Evolutionary conservation across 1,140 invertebrate species (phyloP).

Genomic region (Brachionus koreanus): DNA sequence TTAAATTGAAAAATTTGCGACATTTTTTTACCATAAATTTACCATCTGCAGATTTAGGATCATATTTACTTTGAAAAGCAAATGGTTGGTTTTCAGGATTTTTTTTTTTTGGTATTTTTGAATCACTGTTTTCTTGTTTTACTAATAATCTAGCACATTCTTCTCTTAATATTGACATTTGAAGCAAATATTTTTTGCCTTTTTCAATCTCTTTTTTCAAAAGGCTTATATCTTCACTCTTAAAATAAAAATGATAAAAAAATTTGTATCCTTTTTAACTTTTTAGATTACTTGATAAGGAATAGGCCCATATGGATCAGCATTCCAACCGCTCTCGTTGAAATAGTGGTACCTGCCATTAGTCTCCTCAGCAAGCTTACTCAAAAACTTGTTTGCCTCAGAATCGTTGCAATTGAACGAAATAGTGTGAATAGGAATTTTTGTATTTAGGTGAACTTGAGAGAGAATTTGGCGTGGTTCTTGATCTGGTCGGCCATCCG

Average conservation of each 20-base stretch:
- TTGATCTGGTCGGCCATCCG: slow-evolving; percentile 58
- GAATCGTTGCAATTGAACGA: slow-evolving; percentile 59
- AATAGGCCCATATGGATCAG: slow-evolving; percentile 49
- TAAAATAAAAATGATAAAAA: slow-evolving; percentile 6
- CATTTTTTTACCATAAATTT: not conserved
- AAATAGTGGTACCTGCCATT: slow-evolving; percentile 57
- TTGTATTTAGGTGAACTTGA: slow-evolving; percentile 54
- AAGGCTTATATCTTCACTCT: slow-evolving; percentile 57
- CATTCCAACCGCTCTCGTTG: slow-evolving; percentile 50
- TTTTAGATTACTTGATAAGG: slow-evolving; percentile 57
- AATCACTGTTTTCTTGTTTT: slow-evolving; percentile 44
- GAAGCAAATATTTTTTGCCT: slow-evolving; percentile 51
- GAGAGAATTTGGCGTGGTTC: slow-evolving; percentile 56
- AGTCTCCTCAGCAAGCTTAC: slow-evolving; percentile 53
- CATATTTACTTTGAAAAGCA: slow-evolving; percentile 43
- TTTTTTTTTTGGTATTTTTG: not conserved
- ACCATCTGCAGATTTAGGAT: slow-evolving; percentile 44
- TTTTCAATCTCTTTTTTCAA: slow-evolving; percentile 52
- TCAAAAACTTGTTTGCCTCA: slow-evolving; percentile 58
- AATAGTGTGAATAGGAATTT: slow-evolving; percentile 56
- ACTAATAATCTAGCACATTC: slow-evolving; percentile 53
- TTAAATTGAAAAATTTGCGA: slow-evolving; percentile 45
- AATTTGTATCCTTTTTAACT: too few relatives aligned
- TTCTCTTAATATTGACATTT: slow-evolving; percentile 53
- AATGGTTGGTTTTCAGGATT: not conserved